Conservation (phyloP, 2,113 vertebrate species). For the Proteles cristata region DNA sequence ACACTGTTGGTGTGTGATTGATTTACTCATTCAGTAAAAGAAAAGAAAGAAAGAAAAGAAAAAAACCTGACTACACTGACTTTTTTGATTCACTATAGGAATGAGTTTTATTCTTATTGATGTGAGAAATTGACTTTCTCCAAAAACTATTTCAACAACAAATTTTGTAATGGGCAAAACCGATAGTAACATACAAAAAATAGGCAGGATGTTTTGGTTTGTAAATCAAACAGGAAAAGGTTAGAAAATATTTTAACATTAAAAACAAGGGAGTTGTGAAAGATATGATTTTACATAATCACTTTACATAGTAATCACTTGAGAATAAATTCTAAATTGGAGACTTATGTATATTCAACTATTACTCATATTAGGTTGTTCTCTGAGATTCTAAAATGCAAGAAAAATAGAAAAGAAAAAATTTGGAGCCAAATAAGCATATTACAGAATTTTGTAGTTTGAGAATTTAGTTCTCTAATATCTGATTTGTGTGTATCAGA, state of each 20-base stretch:
- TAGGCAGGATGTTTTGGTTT: constrained; percentile 16
- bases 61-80: constrained; percentile 83
- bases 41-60: constrained; percentile 83
- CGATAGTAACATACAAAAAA: constrained; percentile 17
- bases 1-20: constrained; percentile 89
- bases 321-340: constrained; percentile 54
- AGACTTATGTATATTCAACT: neutral
- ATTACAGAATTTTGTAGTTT: neutral
- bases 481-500: neutral
- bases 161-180: constrained; percentile 22
- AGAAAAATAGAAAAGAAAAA: neutral
- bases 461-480: neutral
- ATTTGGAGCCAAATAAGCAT: neutral
- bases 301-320: constrained; percentile 21
- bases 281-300: neutral
- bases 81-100: constrained; percentile 85
- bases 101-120: constrained; percentile 59
- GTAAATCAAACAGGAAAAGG: constrained; percentile 29
- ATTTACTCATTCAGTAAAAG: constrained; percentile 91
- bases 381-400: constrained; percentile 40
- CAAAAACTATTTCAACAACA: constrained; percentile 44
- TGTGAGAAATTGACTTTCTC: constrained; percentile 54
- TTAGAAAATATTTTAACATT: neutral
- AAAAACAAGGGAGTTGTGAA: neutral
- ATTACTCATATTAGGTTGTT: constrained; percentile 20